Percentiles rank a stretch among this genome's conserved stretches.
Conservation (phyloP, 1,140 invertebrate genomes). For the Andrena cerasifolii region DNA sequence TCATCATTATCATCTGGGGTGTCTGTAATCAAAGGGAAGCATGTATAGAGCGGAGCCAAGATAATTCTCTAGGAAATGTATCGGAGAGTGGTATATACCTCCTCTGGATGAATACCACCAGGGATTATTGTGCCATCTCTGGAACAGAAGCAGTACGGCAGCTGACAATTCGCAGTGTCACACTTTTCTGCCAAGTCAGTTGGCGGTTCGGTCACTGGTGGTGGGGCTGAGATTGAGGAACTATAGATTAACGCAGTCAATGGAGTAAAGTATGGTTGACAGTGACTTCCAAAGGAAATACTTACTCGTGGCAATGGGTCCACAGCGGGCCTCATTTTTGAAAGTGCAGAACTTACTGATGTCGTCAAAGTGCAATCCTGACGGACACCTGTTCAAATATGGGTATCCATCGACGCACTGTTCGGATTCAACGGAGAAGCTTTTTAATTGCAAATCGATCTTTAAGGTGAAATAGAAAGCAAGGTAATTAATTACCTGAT, state of each 20-base stretch:
- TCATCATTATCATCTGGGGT: conserved; percentile 96
- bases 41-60: not conserved
- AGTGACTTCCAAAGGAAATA: conserved; percentile 63
- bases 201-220: conserved; percentile 90
- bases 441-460: conserved; percentile 1
- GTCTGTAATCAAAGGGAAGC: conserved; percentile 84
- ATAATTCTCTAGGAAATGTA: not conserved
- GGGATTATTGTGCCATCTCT: conserved; percentile 94
- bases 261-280: not conserved
- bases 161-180: conserved; percentile 87
- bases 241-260: not conserved
- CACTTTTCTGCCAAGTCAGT: conserved; percentile 90
- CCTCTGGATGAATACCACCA: conserved; percentile 89
- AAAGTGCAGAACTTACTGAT: conserved; percentile 95
- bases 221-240: conserved; percentile 84
- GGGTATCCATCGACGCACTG: conserved; percentile 94
- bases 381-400: conserved; percentile 93
- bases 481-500: conserved; percentile 87
- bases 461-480: not conserved
- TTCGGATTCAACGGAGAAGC: conserved; percentile 4
- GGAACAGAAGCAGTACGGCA: conserved; percentile 97
- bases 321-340: conserved; percentile 94
- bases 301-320: conserved; percentile 93
- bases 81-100: conserved; percentile 82
- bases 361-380: conserved; percentile 94